These are phyloP conservation scores for Lepidonotus clava DNA, from an alignment of 2,888 invertebrate species.

Conservation along the genomic window DNA sequence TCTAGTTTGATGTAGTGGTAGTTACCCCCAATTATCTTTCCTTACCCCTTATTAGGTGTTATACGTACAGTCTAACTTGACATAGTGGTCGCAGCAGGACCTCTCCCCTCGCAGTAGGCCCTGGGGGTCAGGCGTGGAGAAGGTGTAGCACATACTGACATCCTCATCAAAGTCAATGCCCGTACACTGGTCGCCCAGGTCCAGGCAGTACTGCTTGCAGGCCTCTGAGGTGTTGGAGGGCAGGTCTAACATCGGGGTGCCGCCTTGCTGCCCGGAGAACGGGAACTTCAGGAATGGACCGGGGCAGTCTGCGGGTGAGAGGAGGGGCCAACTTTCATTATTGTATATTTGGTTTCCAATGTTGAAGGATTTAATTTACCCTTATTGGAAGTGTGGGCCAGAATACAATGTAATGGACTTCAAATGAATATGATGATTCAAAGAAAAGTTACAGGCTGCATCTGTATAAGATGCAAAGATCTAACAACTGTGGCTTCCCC, in stretches of 20 bases:
- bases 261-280: conserved; percentile 33
- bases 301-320: conserved; percentile 36
- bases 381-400: too few species aligned
- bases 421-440: too few species aligned
- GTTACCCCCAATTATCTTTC: neutral
- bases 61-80: neutral
- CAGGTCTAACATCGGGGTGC: neutral
- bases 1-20: neutral
- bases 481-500: too few species aligned
- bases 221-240: conserved; percentile 27
- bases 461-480: too few species aligned
- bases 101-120: neutral
- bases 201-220: conserved; percentile 39
- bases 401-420: too few species aligned
- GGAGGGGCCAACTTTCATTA: too few species aligned
- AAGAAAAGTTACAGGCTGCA: too few species aligned
- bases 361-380: too few species aligned
- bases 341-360: too few species aligned
- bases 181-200: conserved; percentile 6
- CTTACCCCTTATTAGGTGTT: too few species aligned
- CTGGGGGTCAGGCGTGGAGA: conserved; percentile 16
- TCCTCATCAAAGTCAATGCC: conserved; percentile 18
- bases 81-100: conserved; percentile 47
- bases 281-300: conserved; percentile 53
- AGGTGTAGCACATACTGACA: conserved; percentile 34